Conservation (phyloP, 1,140 invertebrate genomes). For the Monomorium pharaonis region DNA sequence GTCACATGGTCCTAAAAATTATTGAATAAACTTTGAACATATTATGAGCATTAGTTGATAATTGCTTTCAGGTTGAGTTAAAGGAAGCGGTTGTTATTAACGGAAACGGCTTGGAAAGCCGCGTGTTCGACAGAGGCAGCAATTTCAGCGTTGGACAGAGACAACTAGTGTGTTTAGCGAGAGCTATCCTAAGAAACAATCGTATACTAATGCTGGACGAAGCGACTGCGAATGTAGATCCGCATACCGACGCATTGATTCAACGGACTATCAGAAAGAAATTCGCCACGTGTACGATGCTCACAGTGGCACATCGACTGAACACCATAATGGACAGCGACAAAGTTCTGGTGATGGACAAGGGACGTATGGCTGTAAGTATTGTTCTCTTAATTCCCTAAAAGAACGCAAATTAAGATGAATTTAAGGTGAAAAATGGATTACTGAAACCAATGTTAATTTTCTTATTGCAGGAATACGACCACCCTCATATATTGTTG, state of each 20-base stretch:
- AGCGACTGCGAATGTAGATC: constrained; percentile 92
- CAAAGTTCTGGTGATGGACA: constrained; percentile 88
- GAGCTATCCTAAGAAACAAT: constrained; percentile 89
- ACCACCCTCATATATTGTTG: constrained; percentile 87
- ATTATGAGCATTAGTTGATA: not conserved
- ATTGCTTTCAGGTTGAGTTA: constrained; percentile 81
- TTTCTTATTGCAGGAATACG: constrained; percentile 86
- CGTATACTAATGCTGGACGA: constrained; percentile 90
- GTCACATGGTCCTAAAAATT: not conserved
- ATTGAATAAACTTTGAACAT: not conserved
- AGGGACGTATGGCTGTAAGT: constrained; percentile 82
- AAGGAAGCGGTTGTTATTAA: constrained; percentile 78
- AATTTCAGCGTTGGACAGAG: constrained; percentile 90
- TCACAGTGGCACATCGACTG: constrained; percentile 89
- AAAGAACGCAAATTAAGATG: too few relatives aligned
- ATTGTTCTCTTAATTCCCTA: not conserved
- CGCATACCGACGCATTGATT: constrained; percentile 85
- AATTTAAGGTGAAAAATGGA: too few relatives aligned
- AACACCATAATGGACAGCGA: constrained; percentile 87
- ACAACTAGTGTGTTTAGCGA: constrained; percentile 90
- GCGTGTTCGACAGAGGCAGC: constrained; percentile 87
- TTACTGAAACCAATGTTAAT: not conserved
- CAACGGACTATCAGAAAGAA: constrained; percentile 85
- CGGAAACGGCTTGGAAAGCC: constrained; percentile 84
- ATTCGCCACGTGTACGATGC: constrained; percentile 86